Evolutionary conservation across 2,113 vertebrate species (phyloP), one percentile per base, ranked within the genome.

Genomic region (Hydropotes inermis): DNA sequence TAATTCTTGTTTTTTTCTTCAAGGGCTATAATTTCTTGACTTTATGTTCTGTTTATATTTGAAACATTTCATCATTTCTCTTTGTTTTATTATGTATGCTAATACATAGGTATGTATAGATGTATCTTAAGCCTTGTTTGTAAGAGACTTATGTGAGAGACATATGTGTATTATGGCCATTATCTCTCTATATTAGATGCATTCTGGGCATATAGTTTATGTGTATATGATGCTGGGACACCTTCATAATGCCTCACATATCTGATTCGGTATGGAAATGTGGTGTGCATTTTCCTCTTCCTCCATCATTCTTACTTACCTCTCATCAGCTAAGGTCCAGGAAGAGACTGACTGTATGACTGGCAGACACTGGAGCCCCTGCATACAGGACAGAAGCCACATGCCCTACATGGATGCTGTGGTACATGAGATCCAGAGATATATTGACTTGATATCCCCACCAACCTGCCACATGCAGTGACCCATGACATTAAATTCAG

Each of bases 311-410:
- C 96, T 60, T 60, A 28, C 10, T 27, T 60, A 28, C 10, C 10
- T 60, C 58, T 60, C 28, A 60, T 60, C 58, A 99, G 99, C 98
- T 82, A 98, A 98, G 97, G 98, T 99, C 70, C 99, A 99, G 85
- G 96, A 98, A 96, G 99, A 99, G 98, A 99, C 99, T 36, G 98
- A 99, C n/a, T 0, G 0, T 0, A 99, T 99, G 70, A 97, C 99
- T 57, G 99, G 99, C 96, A 97, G 64, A 86, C 82, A 99, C 1
- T 97, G 98, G 58, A 97, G 94, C 17, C 99, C 99, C 33, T 93
- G 74, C 57, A 99, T 99, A 99, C 98, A 98, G 7, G 99, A 99
- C 64, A 97, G 97, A 57, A 98, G 60, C 78, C 43, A 6, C 74
- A 98, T 99, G 60, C 60, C 60, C 13, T 55, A 99, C 94, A 0